Base-by-base conservation (phyloP, 2,888 invertebrate species). In the Patella pellucida region DNA sequence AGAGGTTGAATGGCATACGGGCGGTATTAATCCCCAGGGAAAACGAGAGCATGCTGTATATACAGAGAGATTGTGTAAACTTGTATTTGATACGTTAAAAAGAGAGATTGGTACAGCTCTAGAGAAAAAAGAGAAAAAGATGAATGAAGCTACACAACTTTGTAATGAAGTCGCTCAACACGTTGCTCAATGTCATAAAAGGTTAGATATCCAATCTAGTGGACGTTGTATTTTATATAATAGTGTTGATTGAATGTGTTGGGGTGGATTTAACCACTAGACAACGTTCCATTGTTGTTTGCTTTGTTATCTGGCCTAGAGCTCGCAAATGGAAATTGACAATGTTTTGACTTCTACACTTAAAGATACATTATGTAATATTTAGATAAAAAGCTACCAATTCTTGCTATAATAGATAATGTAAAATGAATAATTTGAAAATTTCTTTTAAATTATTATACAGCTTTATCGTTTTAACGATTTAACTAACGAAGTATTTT, bases 91-190 rank as follows among this genome's bases (percentile, higher is more conserved):
- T 52, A 77, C 78, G 12, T 75, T 86, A 7, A 76, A 78, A 68
- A 74, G 82, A n/a, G 83, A 83, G 52, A 70, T 76, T 16, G 27
- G 69, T 14, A 80, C 82, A 62, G 72, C 67, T 19, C 3, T 77
- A 54, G 68, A 78, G 14, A 69, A 62, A 54, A 19, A 62, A 62
- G 74, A 51, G 11, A 71, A 79, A 52, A 75, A 74, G 3, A 67
- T 52, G 27, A 72, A 81, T n/a, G 74, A 78, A 69, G 80, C 77
- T 52, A 52, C 75, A 14, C 50, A 79, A 56, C 79, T 88, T n/a
- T 87, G 81, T 76, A 82, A 82, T 9, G 89, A 89, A 76, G 85
- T 89, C 5, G 78, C 87, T 3, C 82, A 87, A 50, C 89, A 89
- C 73, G 87, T 88, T 23, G 69, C 78, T 9, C 83, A 84, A 76